Evolutionary conservation across 1,140 invertebrate genomes (phyloP).

Genomic region (Drosophila tristis): DNA sequence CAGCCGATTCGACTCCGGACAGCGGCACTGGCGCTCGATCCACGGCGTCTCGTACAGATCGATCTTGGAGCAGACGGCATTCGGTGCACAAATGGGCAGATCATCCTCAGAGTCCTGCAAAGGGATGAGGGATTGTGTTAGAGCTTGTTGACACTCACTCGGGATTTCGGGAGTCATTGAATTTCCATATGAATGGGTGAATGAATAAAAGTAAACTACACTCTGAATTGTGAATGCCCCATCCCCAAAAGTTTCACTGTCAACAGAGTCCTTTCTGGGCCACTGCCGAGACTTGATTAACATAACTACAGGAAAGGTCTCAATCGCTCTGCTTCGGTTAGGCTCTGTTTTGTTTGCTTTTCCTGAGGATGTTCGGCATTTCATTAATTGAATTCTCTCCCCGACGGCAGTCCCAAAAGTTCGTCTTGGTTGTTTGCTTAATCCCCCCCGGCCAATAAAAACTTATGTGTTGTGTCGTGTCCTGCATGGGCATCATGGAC

Average conservation of each 20-base stretch:
- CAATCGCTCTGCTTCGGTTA: background rate
- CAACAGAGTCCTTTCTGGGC: background rate
- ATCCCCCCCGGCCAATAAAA: conserved; percentile 56
- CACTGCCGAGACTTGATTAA: conserved; percentile 41
- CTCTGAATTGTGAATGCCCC: background rate
- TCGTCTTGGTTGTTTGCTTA: conserved; percentile 26
- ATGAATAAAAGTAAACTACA: no score
- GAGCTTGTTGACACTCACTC: no score
- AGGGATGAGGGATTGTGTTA: background rate
- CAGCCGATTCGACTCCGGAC: conserved; percentile 85
- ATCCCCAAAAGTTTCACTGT: no score
- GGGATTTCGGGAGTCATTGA: no score
- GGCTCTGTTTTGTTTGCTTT: conserved; percentile 27
- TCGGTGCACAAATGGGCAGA: conserved; percentile 90
- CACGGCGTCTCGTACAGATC: conserved; percentile 94
- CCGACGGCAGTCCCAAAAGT: conserved; percentile 34
- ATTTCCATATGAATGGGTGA: no score
- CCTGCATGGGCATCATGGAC: background rate
- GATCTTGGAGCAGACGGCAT: conserved; percentile 94
- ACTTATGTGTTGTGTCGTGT: conserved; percentile 50
- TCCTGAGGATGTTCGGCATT: conserved; percentile 18
- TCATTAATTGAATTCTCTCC: conserved; percentile 68
- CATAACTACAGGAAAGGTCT: conserved; percentile 40
- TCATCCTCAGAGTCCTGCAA: conserved; percentile 91
- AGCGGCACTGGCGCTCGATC: conserved; percentile 94